Evolutionary conservation across 2,888 invertebrate genomes (phyloP), one percentile per base, ranked within the genome.

Genomic region (Eledona agricola): DNA sequence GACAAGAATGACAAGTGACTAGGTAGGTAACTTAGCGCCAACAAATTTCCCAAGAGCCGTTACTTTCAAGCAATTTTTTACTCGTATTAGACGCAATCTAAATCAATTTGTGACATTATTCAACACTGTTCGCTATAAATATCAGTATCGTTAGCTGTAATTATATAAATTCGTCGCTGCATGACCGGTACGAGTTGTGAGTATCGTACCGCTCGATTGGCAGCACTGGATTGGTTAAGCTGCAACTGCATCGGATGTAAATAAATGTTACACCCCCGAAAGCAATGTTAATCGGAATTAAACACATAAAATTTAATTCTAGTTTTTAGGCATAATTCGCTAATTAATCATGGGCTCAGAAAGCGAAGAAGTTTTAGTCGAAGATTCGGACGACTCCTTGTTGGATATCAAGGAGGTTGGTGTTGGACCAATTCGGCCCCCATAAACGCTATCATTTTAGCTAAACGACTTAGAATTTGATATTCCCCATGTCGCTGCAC

Each of bases 391-490:
- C 57, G 74, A 75, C 52, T 75, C 75, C 23, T 51, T 74, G 10
- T 57, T 76, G 45, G 75, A 75, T 59, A 64, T 75, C 19, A 73
- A 67, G 67, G 75, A 76, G 71, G 75, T 74, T 54, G 38, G 40
- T 50, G 43, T 35, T 22, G 4, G n/a, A 29, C 15, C 25, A 34
- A 22, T 7, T 9, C 7, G 15, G 9, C 31, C 16, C 13, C 2
- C 32, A 34, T n/a, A 17, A 35, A 22, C 15, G 26, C 9, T 47
- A 49, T 35, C 15, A 17, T 79, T 80, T 43, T 66, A 90, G 90
- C 77, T 91, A 60, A 90, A 91, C 73, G 90, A 90, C 78, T 82
- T 83, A 34, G 91, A 92, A 73, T 91, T 87, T 76, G 87, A 88
- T 60, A 86, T 92, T 68, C 83, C 86, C n/a, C 83, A 89, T 47